Percentiles rank a stretch among this genome's conserved stretches.
These are phyloP conservation scores for Aphelocoma californica DNA, from an alignment of 2,797 vertebrate species.

Conservation along the genomic window DNA sequence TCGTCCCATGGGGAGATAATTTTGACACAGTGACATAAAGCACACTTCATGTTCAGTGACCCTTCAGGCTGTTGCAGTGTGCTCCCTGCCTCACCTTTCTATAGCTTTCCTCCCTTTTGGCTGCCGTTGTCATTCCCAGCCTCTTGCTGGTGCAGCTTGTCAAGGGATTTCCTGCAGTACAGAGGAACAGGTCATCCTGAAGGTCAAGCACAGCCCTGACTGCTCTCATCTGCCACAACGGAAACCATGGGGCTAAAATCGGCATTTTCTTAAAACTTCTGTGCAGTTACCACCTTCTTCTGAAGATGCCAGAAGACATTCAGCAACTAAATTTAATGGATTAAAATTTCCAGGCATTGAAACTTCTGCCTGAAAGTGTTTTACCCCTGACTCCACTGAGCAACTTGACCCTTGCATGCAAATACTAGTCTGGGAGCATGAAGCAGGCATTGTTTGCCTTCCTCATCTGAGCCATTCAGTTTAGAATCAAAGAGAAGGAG, in stretches of 20 bases:
- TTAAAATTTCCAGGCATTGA: background rate
- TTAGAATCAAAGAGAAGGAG: background rate
- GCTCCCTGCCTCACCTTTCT: slow-evolving; percentile 56
- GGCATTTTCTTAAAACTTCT: background rate
- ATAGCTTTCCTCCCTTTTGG: slow-evolving; percentile 57
- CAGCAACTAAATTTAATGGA: background rate
- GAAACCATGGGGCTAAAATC: background rate
- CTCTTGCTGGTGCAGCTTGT: slow-evolving; percentile 36
- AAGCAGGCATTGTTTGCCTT: background rate
- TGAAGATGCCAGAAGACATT: background rate
- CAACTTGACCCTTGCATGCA: background rate
- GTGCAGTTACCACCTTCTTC: background rate
- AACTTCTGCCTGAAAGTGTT: background rate
- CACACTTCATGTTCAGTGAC: slow-evolving; percentile 32
- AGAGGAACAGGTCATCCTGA: background rate
- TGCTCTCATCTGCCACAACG: background rate
- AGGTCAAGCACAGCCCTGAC: slow-evolving; percentile 19
- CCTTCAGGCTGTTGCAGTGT: slow-evolving; percentile 3
- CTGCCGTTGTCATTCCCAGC: background rate
- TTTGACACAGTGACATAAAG: slow-evolving; percentile 59
- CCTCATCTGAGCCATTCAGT: background rate
- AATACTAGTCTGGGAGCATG: background rate
- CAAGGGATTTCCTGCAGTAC: slow-evolving; percentile 56
- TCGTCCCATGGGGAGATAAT: slow-evolving; percentile 32
- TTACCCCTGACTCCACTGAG: background rate